A percentile compares a stretch with the other conserved stretches of the same genome.
These are phyloP conservation scores for Trigoniulus corallinus DNA, from an alignment of 1,140 invertebrate species.

Conservation along the genomic window DNA sequence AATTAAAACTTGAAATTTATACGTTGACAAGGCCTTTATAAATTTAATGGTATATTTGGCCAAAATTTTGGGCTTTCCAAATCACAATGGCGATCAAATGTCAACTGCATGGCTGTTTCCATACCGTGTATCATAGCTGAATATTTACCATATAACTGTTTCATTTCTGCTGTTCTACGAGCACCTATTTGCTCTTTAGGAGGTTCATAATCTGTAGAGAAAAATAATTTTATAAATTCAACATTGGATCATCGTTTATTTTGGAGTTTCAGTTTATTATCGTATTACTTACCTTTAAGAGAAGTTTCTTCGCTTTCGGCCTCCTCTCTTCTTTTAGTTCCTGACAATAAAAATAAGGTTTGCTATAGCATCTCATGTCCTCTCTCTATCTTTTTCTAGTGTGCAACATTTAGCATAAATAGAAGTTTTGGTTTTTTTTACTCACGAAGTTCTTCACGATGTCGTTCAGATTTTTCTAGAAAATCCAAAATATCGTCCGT, in stretches of 20 bases:
- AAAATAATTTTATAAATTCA: conserved; percentile 35
- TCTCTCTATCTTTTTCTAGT: neutral
- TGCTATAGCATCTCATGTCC: too few relatives aligned
- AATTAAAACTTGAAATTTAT: neutral
- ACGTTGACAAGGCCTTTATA: conserved; percentile 5
- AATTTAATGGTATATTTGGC: conserved; percentile 54
- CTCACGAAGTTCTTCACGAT: conserved; percentile 33
- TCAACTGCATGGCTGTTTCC: conserved; percentile 50
- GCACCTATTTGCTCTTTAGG: conserved; percentile 24
- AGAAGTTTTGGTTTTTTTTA: conserved; percentile 4
- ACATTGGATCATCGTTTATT: too few relatives aligned
- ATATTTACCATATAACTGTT: conserved; percentile 17
- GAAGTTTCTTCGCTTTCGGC: conserved; percentile 18
- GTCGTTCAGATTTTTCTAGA: conserved; percentile 37
- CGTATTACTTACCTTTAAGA: conserved; percentile 2
- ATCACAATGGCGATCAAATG: conserved; percentile 43
- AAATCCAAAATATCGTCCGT: conserved; percentile 46
- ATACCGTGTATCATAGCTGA: conserved; percentile 50
- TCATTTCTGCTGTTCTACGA: neutral
- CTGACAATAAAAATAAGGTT: too few relatives aligned
- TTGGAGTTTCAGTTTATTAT: too few relatives aligned
- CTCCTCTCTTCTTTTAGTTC: conserved; percentile 20
- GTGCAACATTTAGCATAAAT: neutral
- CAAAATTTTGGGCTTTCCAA: conserved; percentile 42
- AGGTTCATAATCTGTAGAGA: conserved; percentile 6